Evolutionary conservation across 2,113 vertebrate species (phyloP).

Genomic region (Ciconia stormi): DNA sequence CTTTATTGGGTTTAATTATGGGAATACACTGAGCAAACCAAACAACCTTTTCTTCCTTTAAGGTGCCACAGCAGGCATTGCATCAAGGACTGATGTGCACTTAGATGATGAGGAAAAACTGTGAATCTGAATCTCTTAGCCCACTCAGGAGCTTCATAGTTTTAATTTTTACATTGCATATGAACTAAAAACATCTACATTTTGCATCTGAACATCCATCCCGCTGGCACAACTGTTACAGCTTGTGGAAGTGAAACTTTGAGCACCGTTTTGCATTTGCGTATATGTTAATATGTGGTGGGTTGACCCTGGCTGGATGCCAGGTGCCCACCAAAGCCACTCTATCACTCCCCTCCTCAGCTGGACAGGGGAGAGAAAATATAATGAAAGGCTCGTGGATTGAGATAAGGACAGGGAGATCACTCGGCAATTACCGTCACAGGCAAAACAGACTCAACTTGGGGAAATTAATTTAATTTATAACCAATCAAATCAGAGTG

Average conservation of each 20-base stretch:
- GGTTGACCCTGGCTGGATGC: no score
- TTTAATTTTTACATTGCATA: background rate
- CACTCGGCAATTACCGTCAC: fast-evolving
- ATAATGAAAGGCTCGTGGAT: background rate
- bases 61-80: background rate
- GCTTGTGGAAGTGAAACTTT: background rate
- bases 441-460: background rate
- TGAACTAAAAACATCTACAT: background rate
- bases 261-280: background rate
- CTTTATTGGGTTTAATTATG: constrained; percentile 28
- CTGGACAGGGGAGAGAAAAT: background rate
- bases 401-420: background rate
- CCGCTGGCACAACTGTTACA: background rate
- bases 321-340: background rate
- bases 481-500: background rate
- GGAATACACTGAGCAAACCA: background rate
- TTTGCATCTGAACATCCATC: background rate
- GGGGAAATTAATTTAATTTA: background rate
- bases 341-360: background rate
- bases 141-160: background rate
- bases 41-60: background rate
- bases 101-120: background rate
- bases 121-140: background rate
- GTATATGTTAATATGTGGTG: background rate
- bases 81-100: background rate